Evolutionary conservation across 1,140 invertebrate genomes (phyloP), one percentile per base, ranked within the genome.

Genomic region (Andrena cerasifolii): DNA sequence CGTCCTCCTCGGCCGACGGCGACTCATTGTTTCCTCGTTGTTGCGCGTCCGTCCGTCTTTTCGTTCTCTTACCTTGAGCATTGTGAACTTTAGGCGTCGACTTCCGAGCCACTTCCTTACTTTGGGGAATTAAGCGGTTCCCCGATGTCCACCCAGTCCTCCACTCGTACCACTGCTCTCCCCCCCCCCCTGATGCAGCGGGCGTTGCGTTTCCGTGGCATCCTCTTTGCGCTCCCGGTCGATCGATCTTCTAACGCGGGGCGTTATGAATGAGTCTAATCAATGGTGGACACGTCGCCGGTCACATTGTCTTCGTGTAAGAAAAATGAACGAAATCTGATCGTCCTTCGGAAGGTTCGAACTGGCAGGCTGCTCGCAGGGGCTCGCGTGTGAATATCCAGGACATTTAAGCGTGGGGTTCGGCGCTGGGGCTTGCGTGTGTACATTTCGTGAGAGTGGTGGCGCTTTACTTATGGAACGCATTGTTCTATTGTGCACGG

Each of bases 1-100:
- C 62, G 54, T 75, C 67, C 71, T 82, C 66, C 76, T 72, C 73
- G 65, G 28, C 72, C 78, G 80, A 79, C 81, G 79, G 67, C 80
- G 61, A 86, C 70, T 84, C 78, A 87, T 88, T 84, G 80, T 87
- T 87, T 86, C 80, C 78, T 86, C 81, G 80, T 88, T 86, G 82
- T 86, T 85, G 80, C 77, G 67, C 61, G 67, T 72, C 61, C 59
- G 59, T 73, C 76, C 58, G 68, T 73, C 76, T 78, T 78, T 78
- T 78, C 76, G 76, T 72, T 78, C 76, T 62, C 75, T 72, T 73
- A 61, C 58, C 76, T 78, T 58, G 47, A 78, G 40, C 75, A 77
- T 77, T 62, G 75, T 77, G 54, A 77, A 77, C 75, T 61, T 59
- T 62, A 73, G 58, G 59, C 68, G 76, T 51, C 68, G 76, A 63